Evolutionary conservation across 2,113 vertebrate species (phyloP), one percentile per base, ranked within the genome.

Genomic region (Pseudopipra pipra): DNA sequence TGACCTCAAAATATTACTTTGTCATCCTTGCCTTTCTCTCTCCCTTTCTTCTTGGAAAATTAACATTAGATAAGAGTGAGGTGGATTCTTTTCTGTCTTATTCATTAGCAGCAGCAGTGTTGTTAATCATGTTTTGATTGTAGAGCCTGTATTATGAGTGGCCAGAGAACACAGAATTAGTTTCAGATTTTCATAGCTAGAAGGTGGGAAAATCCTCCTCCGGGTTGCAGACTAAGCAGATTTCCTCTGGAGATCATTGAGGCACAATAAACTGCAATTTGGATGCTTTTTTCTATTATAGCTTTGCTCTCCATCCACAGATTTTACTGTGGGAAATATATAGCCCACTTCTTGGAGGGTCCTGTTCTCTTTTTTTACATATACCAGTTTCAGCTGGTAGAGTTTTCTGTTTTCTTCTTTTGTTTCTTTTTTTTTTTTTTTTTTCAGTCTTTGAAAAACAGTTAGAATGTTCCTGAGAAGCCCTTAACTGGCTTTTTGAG

Each of bases 81-180:
- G 55, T 77, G 80, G 72, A 77, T 84, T 95, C 46, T 90, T 90
- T 90, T 46, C 71, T 77, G 91, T 39, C 51, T 90, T 80, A 93
- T 75, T 95, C 80, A 94, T 95, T 94, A 93, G 71, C 62, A 79
- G 87, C 61, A 82, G 77, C 73, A 66, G 33, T 67, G 85, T 71
- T 89, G 67, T 88, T 97, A 96, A 96, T 94, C 95, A 77, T 89
- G 72, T 96, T 97, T 88, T 90, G 95, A 88, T 95, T 96, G 85
- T 59, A 77, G 59, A 94, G 55, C 30, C 67, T 74, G n/a, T 85
- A 77, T 95, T 90, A 83, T 63, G 87, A 83, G 73, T 78, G 76
- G 85, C 73, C 93, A 80, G 85, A 91, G 85, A 96, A 95, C 93
- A 96, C 91, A 90, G 77, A 96, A 95, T 95, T 94, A 85, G 65